These are phyloP conservation scores for Florisuga fusca DNA, from an alignment of 2,797 vertebrate species.

Conservation along the genomic window DNA sequence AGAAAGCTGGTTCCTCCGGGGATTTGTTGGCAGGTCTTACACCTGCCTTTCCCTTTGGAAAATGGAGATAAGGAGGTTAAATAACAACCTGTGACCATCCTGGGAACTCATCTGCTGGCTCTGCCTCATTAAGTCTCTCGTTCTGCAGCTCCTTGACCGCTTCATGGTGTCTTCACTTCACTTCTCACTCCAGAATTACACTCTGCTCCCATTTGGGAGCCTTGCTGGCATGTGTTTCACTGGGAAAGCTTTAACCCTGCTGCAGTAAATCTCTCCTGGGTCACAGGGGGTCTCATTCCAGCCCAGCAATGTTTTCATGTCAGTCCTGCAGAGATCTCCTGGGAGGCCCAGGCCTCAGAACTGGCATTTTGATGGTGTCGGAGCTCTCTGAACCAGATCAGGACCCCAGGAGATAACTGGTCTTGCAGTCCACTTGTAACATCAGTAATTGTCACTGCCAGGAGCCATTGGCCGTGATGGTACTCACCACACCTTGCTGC, in stretches of 20 bases:
- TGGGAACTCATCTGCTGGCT: not conserved
- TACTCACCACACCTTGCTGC: accelerated
- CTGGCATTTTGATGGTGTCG: not conserved
- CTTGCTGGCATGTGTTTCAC: not conserved
- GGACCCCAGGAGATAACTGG: not conserved
- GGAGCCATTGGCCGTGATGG: not conserved
- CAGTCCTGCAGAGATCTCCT: not conserved
- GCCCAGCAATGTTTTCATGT: slow-evolving; percentile 2
- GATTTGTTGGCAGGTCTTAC: not conserved
- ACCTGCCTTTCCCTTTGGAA: not conserved
- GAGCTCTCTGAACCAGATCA: not conserved
- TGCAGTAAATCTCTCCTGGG: slow-evolving; percentile 25
- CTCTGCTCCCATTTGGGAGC: slow-evolving; percentile 15
- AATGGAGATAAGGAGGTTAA: not conserved
- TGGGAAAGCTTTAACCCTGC: slow-evolving; percentile 47
- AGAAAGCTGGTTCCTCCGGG: not conserved
- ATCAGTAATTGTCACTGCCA: not conserved
- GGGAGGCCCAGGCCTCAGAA: not conserved
- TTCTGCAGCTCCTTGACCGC: not conserved
- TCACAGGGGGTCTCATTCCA: slow-evolving; percentile 1
- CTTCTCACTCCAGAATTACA: not conserved
- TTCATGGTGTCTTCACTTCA: not conserved
- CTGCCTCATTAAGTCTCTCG: not conserved
- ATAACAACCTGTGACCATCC: not conserved
- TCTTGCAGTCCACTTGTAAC: not conserved